Evolutionary conservation across 2,888 invertebrate genomes (phyloP), one percentile per base, ranked within the genome.

Genomic region (Drosophila mettleri): DNA sequence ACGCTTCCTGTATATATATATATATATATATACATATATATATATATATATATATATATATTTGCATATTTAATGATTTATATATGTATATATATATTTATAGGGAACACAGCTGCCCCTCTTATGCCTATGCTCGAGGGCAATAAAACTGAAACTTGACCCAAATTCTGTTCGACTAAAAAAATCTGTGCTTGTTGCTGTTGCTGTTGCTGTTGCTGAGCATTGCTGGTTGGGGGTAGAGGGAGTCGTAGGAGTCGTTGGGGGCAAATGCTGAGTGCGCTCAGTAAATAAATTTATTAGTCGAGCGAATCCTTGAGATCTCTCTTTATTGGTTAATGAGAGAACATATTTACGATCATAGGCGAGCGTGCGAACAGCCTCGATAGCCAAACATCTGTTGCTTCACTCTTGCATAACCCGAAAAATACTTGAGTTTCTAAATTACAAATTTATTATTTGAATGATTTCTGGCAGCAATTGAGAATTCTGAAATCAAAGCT

Each of bases 81-180:
- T 36, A 27, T 7, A 20, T 1, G 18, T 16, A 18, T 10, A 38
- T 16, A 16, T 27, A 33, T 14, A 34, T 34, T 6, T n/a, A 34
- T 14, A 27, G 45, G 43, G 24, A 45, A 2, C 43, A 27, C n/a
- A 29, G 16, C 18, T 58, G 48, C 22, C 36, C n/a, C 38, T 8
- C 16, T n/a, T 22, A 10, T 5, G 33, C 16, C 49, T 34, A 34
- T 22, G 20, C 34, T 51, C 39, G 66, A 64, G 67, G 75, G 76
- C 69, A 84, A 85, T 85, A 86, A 88, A 84, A 84, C 88, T 65
- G 78, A 85, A 85, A 88, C 85, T 85, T 85, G 85, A 85, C 85
- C 85, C 72, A 85, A 85, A 83, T 85, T 85, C 85, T 86, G 74
- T 57, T 67, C 36, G 29, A 66, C 84, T 52, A 63, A 45, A 74